Evolutionary conservation across 1,140 invertebrate species (phyloP), one percentile per base, ranked within the genome.

Genomic region (Tigriopus japonicus): DNA sequence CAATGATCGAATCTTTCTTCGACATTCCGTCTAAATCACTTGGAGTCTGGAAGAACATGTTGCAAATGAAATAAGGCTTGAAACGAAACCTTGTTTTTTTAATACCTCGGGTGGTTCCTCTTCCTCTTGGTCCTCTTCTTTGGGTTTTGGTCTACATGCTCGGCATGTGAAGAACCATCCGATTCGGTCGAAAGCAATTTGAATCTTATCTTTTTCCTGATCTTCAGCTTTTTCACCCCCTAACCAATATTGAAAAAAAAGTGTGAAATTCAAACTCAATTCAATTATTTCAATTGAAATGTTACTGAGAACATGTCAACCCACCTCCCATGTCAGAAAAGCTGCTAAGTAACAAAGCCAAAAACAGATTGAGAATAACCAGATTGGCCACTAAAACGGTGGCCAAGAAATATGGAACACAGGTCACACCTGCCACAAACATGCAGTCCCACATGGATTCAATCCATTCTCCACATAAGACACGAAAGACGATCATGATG

Each of bases 401-500:
- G n/a, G 91, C 88, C 67, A 95, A 76, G 75, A 96, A 95, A 78
- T 96, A 95, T 42, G 90, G 90, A 67, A 95, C 87, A 71, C 92
- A 95, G 19, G 86, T 84, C 49, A 84, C 83, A 65, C 91, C 89
- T 60, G 83, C 85, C 21, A 88, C 86, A 59, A 84, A 77, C 83
- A 93, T 89, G 74, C 91, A 97, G 68, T 91, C 87, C 89, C 90
- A 95, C 86, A 95, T 92, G 21, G 89, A 92, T 69, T 95, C 89
- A 65, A 97, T 96, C 91, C 92, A 95, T 75, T 97, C 93, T 68
- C 91, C 93, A 74, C 92, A 96, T 23, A 97, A 74, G 52, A 95
- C 90, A 63, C 92, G 81, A 74, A 97, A 96, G 64, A 96, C 89
- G 68, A 95, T 94, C 90, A 96, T 94, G 69, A 96, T 94, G 51